These are phyloP conservation scores for Graphium colonna DNA, from an alignment of 2,888 invertebrate species.

Conservation along the genomic window DNA sequence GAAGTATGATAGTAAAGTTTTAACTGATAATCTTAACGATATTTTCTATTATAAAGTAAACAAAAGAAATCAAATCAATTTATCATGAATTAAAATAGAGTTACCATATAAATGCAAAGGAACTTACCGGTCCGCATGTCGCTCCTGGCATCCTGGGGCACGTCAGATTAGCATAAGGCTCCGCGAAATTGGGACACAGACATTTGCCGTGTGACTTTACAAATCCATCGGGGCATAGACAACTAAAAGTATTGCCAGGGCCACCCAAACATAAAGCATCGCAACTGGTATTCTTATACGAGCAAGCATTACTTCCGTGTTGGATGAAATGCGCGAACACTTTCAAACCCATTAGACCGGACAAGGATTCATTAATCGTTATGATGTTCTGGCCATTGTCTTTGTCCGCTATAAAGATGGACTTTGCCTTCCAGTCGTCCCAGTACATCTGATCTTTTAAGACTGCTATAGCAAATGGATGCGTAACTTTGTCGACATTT, in stretches of 20 bases:
- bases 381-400: constrained; percentile 83
- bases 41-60: too few relatives aligned
- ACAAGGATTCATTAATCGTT: constrained; percentile 81
- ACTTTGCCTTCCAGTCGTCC: constrained; percentile 93
- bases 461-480: constrained; percentile 93
- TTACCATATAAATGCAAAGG: not conserved
- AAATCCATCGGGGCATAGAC: constrained; percentile 91
- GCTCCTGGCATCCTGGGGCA: constrained; percentile 82
- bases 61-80: constrained; percentile 8
- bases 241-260: constrained; percentile 83
- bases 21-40: too few relatives aligned
- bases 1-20: too few relatives aligned
- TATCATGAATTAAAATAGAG: not conserved
- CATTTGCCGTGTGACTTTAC: constrained; percentile 80
- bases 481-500: constrained; percentile 84
- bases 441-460: constrained; percentile 93
- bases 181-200: constrained; percentile 85
- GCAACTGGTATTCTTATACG: constrained; percentile 80
- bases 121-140: constrained; percentile 78
- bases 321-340: constrained; percentile 88
- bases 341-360: constrained; percentile 90
- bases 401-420: constrained; percentile 90
- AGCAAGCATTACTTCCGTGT: constrained; percentile 86
- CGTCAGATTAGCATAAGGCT: constrained; percentile 83
- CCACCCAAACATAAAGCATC: constrained; percentile 88